Evolutionary conservation across 2,888 invertebrate species (phyloP), one percentile per base, ranked within the genome.

Genomic region (Aplocera efformata): DNA sequence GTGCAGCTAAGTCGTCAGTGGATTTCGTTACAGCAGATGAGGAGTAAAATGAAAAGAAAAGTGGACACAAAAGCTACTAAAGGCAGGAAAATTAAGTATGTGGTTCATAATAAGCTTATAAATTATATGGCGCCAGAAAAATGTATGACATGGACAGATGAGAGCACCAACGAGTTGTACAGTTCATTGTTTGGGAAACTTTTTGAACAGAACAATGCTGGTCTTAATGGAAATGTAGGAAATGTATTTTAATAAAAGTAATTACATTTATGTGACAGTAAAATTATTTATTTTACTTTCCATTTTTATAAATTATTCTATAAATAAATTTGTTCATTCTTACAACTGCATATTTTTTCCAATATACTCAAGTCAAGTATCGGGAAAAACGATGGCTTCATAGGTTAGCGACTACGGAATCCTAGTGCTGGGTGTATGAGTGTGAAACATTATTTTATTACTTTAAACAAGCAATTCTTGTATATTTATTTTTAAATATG

Each of bases 31-130:
- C 98, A 98, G 72, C 97, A 94, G 75, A 89, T 98, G 79, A 86
- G 98, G 24, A 96, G 92, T 67, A 97, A 96, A 82, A 94, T 96
- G 92, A 98, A 98, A 75, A 91, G 94, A 54, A 96, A 95, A 76
- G 93, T 98, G 1, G 98, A 99, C 69, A 97, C 96, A 0, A 93
- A 93, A 72, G 98, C 98, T 0, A 97, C 97, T 3, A 99, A 99
- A 81, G 99, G 98, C 0, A 90, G 98, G 42, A 96, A 95, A 79
- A 91, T 98, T 33, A 91, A 96, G 67, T 97, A 95, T 76, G 92
- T 93, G 44, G 93, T 96, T 1, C 96, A 96, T 71, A 92, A 93
- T 35, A 94, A 96, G 69, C 78, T 98, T 33, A 92, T 97, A 0
- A 98, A 96, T 82, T 98, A 94, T 70, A 96, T 97, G 96, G 96